Percentiles rank a stretch among this genome's conserved stretches.
Conservation (phyloP, 2,797 vertebrate genomes). For the Taeniopygia guttata region DNA sequence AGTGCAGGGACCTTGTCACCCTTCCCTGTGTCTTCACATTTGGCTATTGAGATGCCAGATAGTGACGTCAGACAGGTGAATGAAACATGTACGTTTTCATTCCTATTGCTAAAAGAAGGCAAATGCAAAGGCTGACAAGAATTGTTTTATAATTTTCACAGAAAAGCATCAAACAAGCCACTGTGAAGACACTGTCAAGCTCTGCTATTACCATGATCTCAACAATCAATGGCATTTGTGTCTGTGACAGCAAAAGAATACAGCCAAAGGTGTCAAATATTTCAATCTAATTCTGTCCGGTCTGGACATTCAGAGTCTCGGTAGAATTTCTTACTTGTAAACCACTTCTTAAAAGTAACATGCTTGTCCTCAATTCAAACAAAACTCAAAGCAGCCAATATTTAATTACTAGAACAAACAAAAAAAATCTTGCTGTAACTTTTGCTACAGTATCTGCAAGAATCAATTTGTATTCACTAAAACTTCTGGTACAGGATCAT, state of each 20-base stretch:
- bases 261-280: background rate
- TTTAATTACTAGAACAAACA: background rate
- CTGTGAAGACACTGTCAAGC: background rate
- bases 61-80: fast-evolving
- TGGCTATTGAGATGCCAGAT: background rate
- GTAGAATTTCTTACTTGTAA: background rate
- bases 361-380: background rate
- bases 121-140: background rate
- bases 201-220: background rate
- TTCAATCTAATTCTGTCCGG: background rate
- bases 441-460: background rate
- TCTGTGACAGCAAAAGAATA: background rate
- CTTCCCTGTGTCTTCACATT: background rate
- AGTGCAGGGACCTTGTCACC: background rate
- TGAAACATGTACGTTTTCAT: background rate
- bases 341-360: background rate
- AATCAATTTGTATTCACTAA: background rate
- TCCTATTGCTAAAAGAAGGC: background rate
- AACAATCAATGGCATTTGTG: background rate
- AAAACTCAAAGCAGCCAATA: background rate
- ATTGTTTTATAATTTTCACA: background rate
- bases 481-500: background rate
- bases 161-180: background rate
- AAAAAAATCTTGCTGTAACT: background rate
- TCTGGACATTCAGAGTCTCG: background rate